Evolutionary conservation across 1,140 invertebrate genomes (phyloP).

Genomic region (Ceratosolen fusciceps): DNA sequence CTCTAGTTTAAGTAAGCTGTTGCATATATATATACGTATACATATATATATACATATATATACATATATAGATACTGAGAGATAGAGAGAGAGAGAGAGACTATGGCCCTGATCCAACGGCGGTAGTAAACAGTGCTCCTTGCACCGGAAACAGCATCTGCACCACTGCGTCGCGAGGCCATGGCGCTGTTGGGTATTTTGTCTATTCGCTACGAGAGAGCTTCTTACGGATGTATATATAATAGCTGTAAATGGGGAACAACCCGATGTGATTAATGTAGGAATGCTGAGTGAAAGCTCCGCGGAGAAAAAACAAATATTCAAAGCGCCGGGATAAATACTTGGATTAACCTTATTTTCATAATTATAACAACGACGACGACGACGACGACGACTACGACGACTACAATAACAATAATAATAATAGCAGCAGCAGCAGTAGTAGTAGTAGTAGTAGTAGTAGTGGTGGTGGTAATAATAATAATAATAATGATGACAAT

Average conservation of each 20-base stretch:
- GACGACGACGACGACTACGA: no score
- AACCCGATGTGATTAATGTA: neutral
- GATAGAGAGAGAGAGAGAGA: no score
- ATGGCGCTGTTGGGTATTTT: neutral
- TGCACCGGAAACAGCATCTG: neutral
- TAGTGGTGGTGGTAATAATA: no score
- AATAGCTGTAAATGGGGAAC: neutral
- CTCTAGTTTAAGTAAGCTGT: constrained; percentile 22
- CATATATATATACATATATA: no score
- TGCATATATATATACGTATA: constrained; percentile 12
- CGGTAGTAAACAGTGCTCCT: constrained; percentile 3
- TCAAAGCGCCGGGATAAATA: neutral
- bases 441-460: no score
- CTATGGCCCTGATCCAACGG: constrained; percentile 8
- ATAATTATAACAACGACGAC: neutral
- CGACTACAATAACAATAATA: no score
- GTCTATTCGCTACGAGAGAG: neutral
- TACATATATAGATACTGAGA: no score
- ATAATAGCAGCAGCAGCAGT: no score
- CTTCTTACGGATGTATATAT: neutral
- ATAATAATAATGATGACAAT: no score
- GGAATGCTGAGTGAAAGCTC: neutral
- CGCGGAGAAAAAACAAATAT: neutral
- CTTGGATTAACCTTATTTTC: neutral
- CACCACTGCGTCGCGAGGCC: neutral